Evolutionary conservation across 2,113 vertebrate genomes (phyloP), one percentile per base, ranked within the genome.

Genomic region (Sterrhoptilus dennistouni): DNA sequence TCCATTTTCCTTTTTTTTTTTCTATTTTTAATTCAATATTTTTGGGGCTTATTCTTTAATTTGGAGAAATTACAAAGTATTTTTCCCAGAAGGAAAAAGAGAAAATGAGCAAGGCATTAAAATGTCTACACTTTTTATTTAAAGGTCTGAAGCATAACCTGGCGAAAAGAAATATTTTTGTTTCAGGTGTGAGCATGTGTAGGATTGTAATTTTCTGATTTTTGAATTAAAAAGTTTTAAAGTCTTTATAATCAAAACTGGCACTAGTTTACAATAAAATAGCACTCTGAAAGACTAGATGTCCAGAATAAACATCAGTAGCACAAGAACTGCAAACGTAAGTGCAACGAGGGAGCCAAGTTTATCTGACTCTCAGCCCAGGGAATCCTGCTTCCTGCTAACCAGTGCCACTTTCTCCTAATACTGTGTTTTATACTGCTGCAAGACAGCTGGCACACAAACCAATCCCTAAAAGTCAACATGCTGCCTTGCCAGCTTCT

Each of bases 241-340:
- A 76, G 11, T 20, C 59, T 54, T 81, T 78, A 47, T 40, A 81
- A 89, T 81, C 72, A 75, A 56, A 93, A 42, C 20, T 83, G 60
- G 49, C 82, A 54, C 42, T 29, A 66, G 60, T 40, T 65, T 89
- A 76, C 84, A 81, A 80, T 72, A 80, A 92, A 93, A 74, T 8
- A 87, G 59, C 68, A 45, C 63, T 90, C 85, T 53, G 36, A 84
- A 74, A 87, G 71, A 47, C 44, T 49, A 16, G 50, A 75, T 44
- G 52, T 83, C 64, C 83, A 89, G 61, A 87, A 89, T 74, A 95
- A 96, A 95, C 31, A 92, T 15, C 65, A 60, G 80, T 59, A 87
- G 72, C 65, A 14, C 29, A 71, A 75, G 65, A 95, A 90, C 1
- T 70, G 76, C 83, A 81, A 86, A 85, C 6, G 0, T 27, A 70